A percentile compares a stretch with the other conserved stretches of the same genome.
These are phyloP conservation scores for Epinephelus lanceolatus DNA, from an alignment of 2,113 vertebrate species.

Conservation along the genomic window DNA sequence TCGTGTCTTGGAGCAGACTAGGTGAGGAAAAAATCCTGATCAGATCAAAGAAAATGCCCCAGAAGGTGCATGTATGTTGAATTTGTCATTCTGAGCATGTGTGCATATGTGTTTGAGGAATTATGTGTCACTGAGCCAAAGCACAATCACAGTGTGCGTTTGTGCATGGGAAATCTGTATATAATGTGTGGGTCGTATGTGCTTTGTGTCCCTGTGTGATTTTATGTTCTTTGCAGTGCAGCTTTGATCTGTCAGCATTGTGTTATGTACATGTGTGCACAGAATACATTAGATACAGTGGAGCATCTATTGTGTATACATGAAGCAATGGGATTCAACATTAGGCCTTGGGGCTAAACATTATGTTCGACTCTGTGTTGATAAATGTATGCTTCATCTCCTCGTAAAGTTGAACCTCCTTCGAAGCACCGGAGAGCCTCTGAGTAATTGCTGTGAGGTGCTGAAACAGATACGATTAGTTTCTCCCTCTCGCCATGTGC, in stretches of 20 bases:
- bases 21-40: constrained; percentile 85
- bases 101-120: constrained; percentile 26
- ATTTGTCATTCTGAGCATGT: constrained; percentile 17
- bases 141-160: not conserved
- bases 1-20: constrained; percentile 98
- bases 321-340: constrained; percentile 45
- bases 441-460: constrained; percentile 69
- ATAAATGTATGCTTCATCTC: constrained; percentile 63
- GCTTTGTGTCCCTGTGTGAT: constrained; percentile 16
- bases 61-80: not conserved
- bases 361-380: constrained; percentile 49
- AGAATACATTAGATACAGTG: constrained; percentile 37
- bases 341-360: constrained; percentile 62
- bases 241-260: constrained; percentile 33
- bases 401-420: constrained; percentile 57
- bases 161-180: not conserved
- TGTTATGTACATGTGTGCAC: constrained; percentile 35
- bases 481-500: constrained; percentile 39
- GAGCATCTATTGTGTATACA: constrained; percentile 46
- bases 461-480: constrained; percentile 64
- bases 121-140: not conserved
- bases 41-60: constrained; percentile 5
- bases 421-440: constrained; percentile 43
- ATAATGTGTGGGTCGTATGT: constrained; percentile 22
- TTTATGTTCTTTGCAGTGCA: constrained; percentile 4